These are phyloP conservation scores for Astropecten irregularis DNA, from an alignment of 53 echinoderm and acorn worm species.

Conservation along the genomic window DNA sequence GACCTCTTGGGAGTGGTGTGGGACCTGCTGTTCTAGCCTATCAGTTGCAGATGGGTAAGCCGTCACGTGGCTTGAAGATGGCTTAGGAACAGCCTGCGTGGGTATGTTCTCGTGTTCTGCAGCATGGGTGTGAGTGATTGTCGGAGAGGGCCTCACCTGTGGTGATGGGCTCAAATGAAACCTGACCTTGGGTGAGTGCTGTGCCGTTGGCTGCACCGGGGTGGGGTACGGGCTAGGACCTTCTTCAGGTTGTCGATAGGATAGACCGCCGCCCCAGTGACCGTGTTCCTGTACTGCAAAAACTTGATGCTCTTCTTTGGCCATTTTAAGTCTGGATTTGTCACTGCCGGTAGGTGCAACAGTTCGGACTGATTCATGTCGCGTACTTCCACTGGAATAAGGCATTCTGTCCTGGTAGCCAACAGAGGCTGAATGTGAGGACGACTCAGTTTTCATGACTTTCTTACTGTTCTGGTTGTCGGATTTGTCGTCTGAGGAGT, in stretches of 20 bases:
- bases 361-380: conserved; percentile 2
- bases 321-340: conserved; percentile 12
- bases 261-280: neutral
- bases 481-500: conserved; percentile 1
- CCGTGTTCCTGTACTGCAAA: conserved; percentile 1
- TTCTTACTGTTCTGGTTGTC: neutral
- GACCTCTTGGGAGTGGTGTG: neutral
- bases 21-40: neutral
- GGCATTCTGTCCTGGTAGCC: conserved; percentile 27
- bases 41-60: neutral
- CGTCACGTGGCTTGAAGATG: conserved; percentile 34
- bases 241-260: neutral
- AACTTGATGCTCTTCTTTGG: neutral
- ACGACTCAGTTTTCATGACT: neutral
- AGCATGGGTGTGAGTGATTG: conserved; percentile 21
- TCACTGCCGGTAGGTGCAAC: neutral
- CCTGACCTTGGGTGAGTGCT: conserved; percentile 32
- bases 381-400: neutral
- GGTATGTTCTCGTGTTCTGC: conserved; percentile 4
- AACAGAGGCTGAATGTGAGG: neutral
- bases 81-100: conserved; percentile 41
- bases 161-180: conserved; percentile 73
- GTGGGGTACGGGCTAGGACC: neutral
- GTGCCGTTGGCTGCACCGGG: conserved; percentile 5
- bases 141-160: conserved; percentile 68